Evolutionary conservation across 2,797 vertebrate species (phyloP).

Genomic region (Notoglanidium macrostoma): DNA sequence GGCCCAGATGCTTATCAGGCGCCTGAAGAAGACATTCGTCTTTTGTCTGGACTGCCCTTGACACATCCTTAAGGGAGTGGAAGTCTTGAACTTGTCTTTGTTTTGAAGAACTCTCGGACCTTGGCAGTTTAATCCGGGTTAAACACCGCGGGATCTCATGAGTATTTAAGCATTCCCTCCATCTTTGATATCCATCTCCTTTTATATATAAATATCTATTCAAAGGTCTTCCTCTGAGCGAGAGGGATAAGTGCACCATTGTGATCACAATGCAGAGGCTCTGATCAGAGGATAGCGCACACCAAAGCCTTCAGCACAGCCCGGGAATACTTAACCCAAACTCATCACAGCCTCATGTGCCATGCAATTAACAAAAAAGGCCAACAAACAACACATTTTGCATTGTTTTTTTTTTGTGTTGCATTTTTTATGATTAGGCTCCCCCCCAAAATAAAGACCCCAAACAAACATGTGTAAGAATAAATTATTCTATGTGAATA

Average conservation of each 20-base stretch:
- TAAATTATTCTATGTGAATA: not conserved
- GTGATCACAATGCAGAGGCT: conserved; percentile 39
- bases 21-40: conserved; percentile 84
- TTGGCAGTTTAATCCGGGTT: conserved; percentile 80
- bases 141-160: conserved; percentile 76
- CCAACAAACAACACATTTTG: not conserved
- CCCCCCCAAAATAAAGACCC: not conserved
- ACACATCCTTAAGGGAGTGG: conserved; percentile 80
- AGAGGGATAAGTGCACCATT: conserved; percentile 42
- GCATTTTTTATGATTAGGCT: not conserved
- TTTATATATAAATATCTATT: conserved; percentile 58
- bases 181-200: conserved; percentile 45
- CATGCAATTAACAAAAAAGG: not conserved
- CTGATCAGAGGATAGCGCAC: conserved; percentile 45
- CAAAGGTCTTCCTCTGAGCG: conserved; percentile 38
- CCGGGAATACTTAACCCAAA: conserved; percentile 23
- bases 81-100: conserved; percentile 80
- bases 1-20: conserved; percentile 82
- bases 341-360: not conserved
- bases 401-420: not conserved
- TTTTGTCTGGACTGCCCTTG: conserved; percentile 87
- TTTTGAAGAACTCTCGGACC: conserved; percentile 80
- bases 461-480: conserved; percentile 15
- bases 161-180: conserved; percentile 68
- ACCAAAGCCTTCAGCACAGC: conserved; percentile 21